Conservation (phyloP, 1,140 invertebrate species). For the Scylla paramamosain region DNA sequence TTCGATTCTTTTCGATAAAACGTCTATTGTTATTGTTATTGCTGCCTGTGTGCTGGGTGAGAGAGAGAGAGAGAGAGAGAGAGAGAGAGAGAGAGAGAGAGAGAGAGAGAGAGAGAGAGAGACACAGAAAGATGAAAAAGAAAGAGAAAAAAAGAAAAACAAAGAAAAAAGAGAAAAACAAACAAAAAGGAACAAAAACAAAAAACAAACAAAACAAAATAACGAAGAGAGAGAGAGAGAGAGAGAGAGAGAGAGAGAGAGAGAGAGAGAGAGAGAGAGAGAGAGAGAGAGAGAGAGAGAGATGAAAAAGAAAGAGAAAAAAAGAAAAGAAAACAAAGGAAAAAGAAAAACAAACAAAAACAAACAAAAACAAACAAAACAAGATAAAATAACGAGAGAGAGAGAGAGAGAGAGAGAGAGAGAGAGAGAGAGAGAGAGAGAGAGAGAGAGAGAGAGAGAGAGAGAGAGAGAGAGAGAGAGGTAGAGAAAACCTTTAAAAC, state of each 20-base stretch:
- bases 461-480: conserved; percentile 28
- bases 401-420: neutral
- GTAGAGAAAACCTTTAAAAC: too few species aligned
- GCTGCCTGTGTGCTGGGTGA: too few species aligned
- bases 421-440: neutral
- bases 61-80: neutral
- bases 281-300: conserved; percentile 1
- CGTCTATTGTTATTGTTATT: too few species aligned
- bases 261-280: conserved; percentile 23
- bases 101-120: neutral
- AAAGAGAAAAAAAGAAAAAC: neutral
- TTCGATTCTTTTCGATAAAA: too few species aligned
- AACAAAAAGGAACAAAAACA: neutral
- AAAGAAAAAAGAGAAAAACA: neutral
- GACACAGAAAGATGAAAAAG: neutral
- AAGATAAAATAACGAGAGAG: too few species aligned
- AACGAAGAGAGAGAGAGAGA: neutral
- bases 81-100: neutral
- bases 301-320: neutral
- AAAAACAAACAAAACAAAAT: neutral
- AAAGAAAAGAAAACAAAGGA: too few species aligned
- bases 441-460: neutral
- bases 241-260: neutral
- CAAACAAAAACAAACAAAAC: too few species aligned
- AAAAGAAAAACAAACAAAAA: too few species aligned